These are phyloP conservation scores for Zaprionus africanus DNA, from an alignment of 1,140 invertebrate species.

Conservation along the genomic window DNA sequence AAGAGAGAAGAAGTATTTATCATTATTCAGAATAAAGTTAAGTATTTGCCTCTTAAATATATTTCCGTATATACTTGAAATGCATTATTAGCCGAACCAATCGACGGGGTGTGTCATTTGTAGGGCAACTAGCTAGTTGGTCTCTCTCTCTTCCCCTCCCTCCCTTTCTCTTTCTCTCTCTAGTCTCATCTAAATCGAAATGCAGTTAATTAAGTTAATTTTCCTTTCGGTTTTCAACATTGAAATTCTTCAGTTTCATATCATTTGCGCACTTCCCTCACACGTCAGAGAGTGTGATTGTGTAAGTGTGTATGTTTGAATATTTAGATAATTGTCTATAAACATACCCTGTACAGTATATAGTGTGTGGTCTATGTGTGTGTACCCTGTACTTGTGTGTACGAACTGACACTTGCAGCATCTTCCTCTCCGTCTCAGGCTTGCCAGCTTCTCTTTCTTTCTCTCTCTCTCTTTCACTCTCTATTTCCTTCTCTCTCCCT, in stretches of 20 bases:
- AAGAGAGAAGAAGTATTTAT: too few species aligned
- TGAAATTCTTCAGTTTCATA: constrained; percentile 21
- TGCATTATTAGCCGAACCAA: too few species aligned
- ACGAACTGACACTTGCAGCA: constrained; percentile 10
- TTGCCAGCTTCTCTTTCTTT: not conserved
- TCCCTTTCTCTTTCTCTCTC: too few species aligned
- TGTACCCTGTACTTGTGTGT: not conserved
- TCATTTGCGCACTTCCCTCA: constrained; percentile 34
- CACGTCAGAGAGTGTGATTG: constrained; percentile 16
- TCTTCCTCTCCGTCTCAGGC: not conserved
- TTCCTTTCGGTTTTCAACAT: constrained; percentile 27
- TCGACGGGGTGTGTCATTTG: too few species aligned
- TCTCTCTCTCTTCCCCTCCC: too few species aligned
- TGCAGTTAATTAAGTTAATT: constrained; percentile 26
- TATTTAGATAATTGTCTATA: not conserved
- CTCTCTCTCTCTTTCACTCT: not conserved
- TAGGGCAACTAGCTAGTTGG: too few species aligned
- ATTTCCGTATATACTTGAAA: too few species aligned
- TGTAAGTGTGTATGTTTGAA: constrained; percentile 4
- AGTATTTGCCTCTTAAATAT: too few species aligned
- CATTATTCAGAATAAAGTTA: too few species aligned
- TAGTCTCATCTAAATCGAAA: not conserved
- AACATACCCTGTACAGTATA: not conserved
- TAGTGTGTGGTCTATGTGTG: not conserved
- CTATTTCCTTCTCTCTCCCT: not conserved